Evolutionary conservation across 2,113 vertebrate species (phyloP), one percentile per base, ranked within the genome.

Genomic region (Coreoperca whiteheadi): DNA sequence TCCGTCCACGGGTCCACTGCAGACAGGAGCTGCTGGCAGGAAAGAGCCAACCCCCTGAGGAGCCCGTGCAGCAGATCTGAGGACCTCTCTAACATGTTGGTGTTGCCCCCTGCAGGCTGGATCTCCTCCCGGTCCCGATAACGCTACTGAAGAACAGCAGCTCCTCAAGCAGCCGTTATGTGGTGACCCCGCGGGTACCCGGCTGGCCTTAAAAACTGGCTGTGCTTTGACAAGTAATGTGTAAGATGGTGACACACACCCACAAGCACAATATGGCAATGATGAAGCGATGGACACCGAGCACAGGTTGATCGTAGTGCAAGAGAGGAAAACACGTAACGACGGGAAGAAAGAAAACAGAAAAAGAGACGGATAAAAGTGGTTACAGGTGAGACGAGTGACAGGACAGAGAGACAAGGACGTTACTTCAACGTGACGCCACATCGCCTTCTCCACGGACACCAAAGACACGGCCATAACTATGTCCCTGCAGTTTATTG

Each of bases 271-370:
- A 8, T 3, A 4, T 20, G 32, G 11, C 28, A 75, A 50, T 82
- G 72, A 28, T 68, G 53, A 21, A n/a, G 75, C 74, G 80, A 87
- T 89, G 87, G 72, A 87, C 84, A 81, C 50, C 74, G 75, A 71
- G 61, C n/a, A 6, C 43, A 61, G 60, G 61, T 34, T 41, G 76
- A 63, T 34, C 51, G 37, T 57, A 34, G 80, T n/a, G n/a, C n/a
- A n/a, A n/a, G n/a, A n/a, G n/a, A n/a, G n/a, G n/a, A n/a, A n/a
- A n/a, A n/a, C n/a, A n/a, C n/a, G n/a, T n/a, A n/a, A n/a, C n/a
- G 34, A 37, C 34, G 6, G 18, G 23, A 50, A 18, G 46, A 10
- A 20, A 64, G 43, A 34, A 30, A 39, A 41, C 15, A 25, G 3
- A 41, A 20, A 6, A 63, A n/a, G 32, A 46, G 30, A 34, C n/a